Conservation (phyloP, 92 coral and sea anemone genomes). For the Palythoa heliodiscus region DNA sequence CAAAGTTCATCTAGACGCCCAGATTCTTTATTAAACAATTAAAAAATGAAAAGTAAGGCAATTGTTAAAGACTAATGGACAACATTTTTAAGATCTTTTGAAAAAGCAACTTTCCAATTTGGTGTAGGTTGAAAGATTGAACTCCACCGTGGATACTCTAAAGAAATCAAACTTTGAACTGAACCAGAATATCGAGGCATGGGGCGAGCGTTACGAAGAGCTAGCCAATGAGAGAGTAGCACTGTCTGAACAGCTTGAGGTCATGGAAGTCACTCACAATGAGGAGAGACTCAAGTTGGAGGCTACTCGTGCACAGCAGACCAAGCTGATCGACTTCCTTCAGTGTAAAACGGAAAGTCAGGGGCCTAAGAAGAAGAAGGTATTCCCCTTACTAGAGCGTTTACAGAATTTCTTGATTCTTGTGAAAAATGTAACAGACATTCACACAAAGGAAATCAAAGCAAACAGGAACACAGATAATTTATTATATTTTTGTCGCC, state of each 20-base stretch:
- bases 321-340: conserved; percentile 95
- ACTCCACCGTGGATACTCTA: conserved; percentile 64
- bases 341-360: conserved; percentile 94
- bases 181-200: conserved; percentile 82
- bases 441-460: neutral
- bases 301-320: conserved; percentile 94
- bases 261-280: conserved; percentile 92
- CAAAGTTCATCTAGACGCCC: too few relatives aligned
- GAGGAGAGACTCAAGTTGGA: conserved; percentile 95
- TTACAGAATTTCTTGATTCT: too few relatives aligned
- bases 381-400: too few relatives aligned
- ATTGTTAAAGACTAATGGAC: too few relatives aligned
- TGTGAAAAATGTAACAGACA: too few relatives aligned
- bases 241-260: conserved; percentile 88
- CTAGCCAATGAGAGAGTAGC: conserved; percentile 70
- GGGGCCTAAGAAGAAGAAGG: conserved; percentile 85
- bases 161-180: conserved; percentile 85
- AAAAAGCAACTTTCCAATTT: neutral
- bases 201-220: conserved; percentile 79
- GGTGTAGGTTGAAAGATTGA: conserved; percentile 69
- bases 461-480: too few relatives aligned
- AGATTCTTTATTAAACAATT: too few relatives aligned
- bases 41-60: too few relatives aligned
- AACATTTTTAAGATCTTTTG: too few relatives aligned
- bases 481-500: too few relatives aligned